Conservation (phyloP, 2,113 vertebrate genomes). For the Cyphomyrus discorhynchus region DNA sequence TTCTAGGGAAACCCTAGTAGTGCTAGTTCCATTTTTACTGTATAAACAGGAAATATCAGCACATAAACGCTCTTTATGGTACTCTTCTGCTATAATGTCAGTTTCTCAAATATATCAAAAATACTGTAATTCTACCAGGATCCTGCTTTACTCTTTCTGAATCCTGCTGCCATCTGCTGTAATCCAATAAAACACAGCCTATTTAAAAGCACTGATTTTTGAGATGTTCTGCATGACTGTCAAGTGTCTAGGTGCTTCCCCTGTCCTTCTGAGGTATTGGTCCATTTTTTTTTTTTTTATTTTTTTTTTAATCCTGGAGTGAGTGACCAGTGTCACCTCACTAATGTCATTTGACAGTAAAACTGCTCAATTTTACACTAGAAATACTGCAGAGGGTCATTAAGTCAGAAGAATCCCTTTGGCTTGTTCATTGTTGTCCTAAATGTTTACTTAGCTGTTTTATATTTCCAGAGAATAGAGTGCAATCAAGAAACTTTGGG, state of each 20-base stretch:
- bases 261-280: not conserved
- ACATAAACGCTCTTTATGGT: slow-evolving; percentile 52
- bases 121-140: slow-evolving; percentile 51
- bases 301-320: not conserved
- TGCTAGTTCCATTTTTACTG: slow-evolving; percentile 52
- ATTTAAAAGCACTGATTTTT: slow-evolving; percentile 41
- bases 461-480: not conserved
- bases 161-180: slow-evolving; percentile 83
- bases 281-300: not conserved
- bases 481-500: not conserved
- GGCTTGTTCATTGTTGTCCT: not conserved
- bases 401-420: not conserved
- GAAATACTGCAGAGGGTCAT: not conserved
- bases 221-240: not conserved
- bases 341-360: not conserved
- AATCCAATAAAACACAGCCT: slow-evolving; percentile 86
- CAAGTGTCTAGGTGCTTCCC: not conserved
- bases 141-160: slow-evolving; percentile 38
- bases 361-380: not conserved
- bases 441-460: not conserved
- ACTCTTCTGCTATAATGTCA: slow-evolving; percentile 51
- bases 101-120: slow-evolving; percentile 54
- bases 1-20: slow-evolving; percentile 41
- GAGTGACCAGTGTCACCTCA: not conserved
- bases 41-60: slow-evolving; percentile 32